These are phyloP conservation scores for Chymomyza fuscimana DNA, from an alignment of 2,888 invertebrate species.

Conservation along the genomic window DNA sequence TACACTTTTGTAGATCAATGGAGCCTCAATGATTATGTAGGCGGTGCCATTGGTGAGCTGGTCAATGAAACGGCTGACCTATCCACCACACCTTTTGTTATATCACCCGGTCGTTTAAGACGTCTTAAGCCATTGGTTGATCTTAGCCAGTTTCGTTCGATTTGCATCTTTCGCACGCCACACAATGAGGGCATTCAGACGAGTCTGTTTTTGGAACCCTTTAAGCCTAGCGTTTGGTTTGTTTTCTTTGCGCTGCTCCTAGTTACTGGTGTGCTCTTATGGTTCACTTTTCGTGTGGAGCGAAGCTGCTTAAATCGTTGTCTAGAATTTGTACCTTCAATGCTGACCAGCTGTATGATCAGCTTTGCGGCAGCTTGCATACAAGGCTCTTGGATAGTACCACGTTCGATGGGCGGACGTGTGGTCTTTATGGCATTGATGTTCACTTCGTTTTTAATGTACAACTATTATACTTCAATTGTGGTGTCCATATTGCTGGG, in stretches of 20 bases:
- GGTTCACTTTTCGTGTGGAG: constrained; percentile 75
- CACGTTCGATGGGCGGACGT: constrained; percentile 79
- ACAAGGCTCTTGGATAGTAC: constrained; percentile 80
- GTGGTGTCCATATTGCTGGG: constrained; percentile 83
- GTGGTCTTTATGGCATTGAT: constrained; percentile 70
- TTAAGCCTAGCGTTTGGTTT: constrained; percentile 82
- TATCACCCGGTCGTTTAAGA: constrained; percentile 50
- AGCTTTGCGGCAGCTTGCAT: constrained; percentile 81
- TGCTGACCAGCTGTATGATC: constrained; percentile 76
- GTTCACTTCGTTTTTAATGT: constrained; percentile 80
- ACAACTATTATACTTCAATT: constrained; percentile 84
- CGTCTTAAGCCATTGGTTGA: constrained; percentile 46
- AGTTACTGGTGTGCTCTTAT: constrained; percentile 74
- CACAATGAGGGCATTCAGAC: constrained; percentile 81
- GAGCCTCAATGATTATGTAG: constrained; percentile 64
- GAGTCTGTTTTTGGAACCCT: constrained; percentile 83
- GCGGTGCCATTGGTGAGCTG: constrained; percentile 73
- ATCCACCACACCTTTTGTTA: constrained; percentile 49
- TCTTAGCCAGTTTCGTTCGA: constrained; percentile 73
- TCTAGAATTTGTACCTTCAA: constrained; percentile 69
- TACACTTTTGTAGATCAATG: constrained; percentile 55
- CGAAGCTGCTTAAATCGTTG: constrained; percentile 45
- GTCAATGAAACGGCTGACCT: constrained; percentile 63
- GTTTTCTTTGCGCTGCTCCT: constrained; percentile 78
- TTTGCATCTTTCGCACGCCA: constrained; percentile 83